These are phyloP conservation scores for Craterocephalus amniculus DNA, from an alignment of 2,797 vertebrate species.

Conservation along the genomic window DNA sequence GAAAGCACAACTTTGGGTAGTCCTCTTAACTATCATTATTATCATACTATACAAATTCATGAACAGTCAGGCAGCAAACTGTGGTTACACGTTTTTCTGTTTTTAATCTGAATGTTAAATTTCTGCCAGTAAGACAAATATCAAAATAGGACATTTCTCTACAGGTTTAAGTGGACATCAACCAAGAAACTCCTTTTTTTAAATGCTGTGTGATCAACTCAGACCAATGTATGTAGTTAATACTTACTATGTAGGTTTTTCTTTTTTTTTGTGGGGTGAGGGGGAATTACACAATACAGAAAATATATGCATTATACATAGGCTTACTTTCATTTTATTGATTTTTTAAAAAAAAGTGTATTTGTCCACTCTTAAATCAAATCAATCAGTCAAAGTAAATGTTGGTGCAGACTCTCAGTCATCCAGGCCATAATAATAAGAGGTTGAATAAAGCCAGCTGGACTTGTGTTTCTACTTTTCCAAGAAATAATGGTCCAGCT, in stretches of 20 bases:
- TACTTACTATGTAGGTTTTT: conserved; percentile 1
- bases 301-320: conserved; percentile 1
- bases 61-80: conserved; percentile 35
- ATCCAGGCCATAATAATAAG: not conserved
- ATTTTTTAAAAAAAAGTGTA: not conserved
- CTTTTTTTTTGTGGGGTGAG: no score
- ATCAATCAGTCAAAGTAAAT: no score
- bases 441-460: not conserved
- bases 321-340: not conserved
- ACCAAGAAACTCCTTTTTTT: not conserved
- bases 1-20: not conserved
- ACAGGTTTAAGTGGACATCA: conserved; percentile 5
- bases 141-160: conserved; percentile 9
- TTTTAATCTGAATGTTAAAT: conserved; percentile 33
- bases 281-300: not conserved
- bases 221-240: conserved; percentile 12
- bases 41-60: conserved; percentile 19
- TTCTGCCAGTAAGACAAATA: conserved; percentile 26
- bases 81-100: not conserved
- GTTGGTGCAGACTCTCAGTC: not conserved
- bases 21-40: not conserved
- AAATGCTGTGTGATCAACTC: not conserved
- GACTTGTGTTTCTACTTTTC: not conserved
- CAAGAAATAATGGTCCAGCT: not conserved
- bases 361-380: conserved; percentile 28